Conservation (phyloP, 2,797 vertebrate genomes). For the Eutrigla gurnardus region DNA sequence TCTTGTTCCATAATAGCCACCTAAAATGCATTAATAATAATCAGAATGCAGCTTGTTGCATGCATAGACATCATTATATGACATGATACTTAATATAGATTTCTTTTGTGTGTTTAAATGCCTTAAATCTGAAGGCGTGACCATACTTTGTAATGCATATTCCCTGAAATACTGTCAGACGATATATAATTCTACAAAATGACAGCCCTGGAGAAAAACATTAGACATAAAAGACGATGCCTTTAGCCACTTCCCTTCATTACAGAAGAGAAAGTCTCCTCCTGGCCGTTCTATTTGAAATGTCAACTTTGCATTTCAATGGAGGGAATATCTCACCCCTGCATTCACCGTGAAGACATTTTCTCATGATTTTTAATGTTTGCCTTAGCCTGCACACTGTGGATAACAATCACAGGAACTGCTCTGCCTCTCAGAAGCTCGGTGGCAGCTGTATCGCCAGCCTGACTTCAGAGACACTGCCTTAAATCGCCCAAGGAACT, state of each 20-base stretch:
- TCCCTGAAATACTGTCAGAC: slow-evolving; percentile 9
- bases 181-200: slow-evolving; percentile 14
- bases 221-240: slow-evolving; percentile 9
- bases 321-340: slow-evolving; percentile 6
- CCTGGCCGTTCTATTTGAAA: slow-evolving; percentile 39
- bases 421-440: slow-evolving; percentile 8
- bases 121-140: slow-evolving; percentile 1
- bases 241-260: slow-evolving; percentile 18
- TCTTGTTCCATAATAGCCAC: not conserved
- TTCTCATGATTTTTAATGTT: slow-evolving; percentile 14
- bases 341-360: slow-evolving; percentile 15
- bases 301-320: slow-evolving; percentile 57
- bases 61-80: not conserved
- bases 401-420: slow-evolving; percentile 31
- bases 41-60: not conserved
- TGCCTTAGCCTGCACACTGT: slow-evolving; percentile 10
- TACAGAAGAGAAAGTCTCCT: slow-evolving; percentile 13
- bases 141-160: slow-evolving; percentile 12
- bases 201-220: slow-evolving; percentile 25
- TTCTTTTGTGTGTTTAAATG: not conserved
- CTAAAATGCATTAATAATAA: not conserved
- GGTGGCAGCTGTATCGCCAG: not conserved
- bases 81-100: not conserved
- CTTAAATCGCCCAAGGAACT: slow-evolving; percentile 12
- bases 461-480: slow-evolving; percentile 13